Conservation (phyloP, 1,140 invertebrate species). For the Drosophila sulfurigaster region DNA sequence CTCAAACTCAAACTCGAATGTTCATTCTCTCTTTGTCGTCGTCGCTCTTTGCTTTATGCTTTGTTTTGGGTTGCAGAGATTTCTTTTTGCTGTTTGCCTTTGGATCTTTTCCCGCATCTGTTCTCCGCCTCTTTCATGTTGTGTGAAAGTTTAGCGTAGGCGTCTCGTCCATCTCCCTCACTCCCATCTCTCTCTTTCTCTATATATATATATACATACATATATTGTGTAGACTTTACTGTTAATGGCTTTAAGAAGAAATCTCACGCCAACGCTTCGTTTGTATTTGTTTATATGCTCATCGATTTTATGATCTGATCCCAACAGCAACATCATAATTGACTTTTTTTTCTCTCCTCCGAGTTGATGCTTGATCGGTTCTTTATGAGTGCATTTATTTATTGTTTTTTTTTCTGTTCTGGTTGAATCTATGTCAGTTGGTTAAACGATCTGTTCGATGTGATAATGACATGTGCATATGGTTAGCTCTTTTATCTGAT, state of each 20-base stretch:
- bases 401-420: too few species aligned
- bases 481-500: neutral
- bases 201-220: too few species aligned
- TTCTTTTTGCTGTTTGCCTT: slow-evolving; percentile 27
- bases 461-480: slow-evolving; percentile 23
- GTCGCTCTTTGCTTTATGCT: neutral
- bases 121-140: slow-evolving; percentile 26
- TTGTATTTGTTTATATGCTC: slow-evolving; percentile 45
- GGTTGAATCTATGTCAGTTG: slow-evolving; percentile 39
- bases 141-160: slow-evolving; percentile 69
- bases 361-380: slow-evolving; percentile 7
- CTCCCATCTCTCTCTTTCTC: neutral
- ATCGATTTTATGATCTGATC: slow-evolving; percentile 40
- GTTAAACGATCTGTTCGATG: slow-evolving; percentile 33
- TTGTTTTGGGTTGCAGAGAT: slow-evolving; percentile 15
- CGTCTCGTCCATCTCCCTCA: neutral
- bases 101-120: slow-evolving; percentile 31
- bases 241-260: slow-evolving; percentile 40
- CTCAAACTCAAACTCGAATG: too few species aligned
- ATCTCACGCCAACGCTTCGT: slow-evolving; percentile 35
- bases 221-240: slow-evolving; percentile 22
- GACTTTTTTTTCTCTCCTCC: slow-evolving; percentile 13
- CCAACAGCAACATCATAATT: slow-evolving; percentile 33
- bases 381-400: slow-evolving; percentile 21
- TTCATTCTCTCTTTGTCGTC: slow-evolving; percentile 1